Base-by-base conservation (phyloP, 1,140 invertebrate genomes). In the Galendromus occidentalis region DNA sequence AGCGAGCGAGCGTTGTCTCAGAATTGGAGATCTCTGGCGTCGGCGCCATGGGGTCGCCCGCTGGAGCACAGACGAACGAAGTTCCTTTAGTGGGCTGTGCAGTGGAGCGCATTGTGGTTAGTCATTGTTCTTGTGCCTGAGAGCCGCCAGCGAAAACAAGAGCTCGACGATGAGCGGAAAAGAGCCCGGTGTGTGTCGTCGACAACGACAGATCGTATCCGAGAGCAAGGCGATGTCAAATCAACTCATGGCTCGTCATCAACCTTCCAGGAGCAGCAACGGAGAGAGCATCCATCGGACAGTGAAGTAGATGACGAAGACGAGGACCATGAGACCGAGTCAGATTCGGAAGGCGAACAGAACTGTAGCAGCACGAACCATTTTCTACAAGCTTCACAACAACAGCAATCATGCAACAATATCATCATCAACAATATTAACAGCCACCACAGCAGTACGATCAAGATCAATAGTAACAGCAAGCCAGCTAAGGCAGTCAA, bases 401-500 rank as follows among this genome's bases (percentile, higher is more conserved):
- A 47, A 14, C 45, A 25, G 25, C 51, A 59, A 59, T 25, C 1
- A 47, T 7, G 2, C 65, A n/a, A 67, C 66, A 47, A 67, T 65
- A 44, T 18, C 9, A 20, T 51, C 65, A 64, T 22, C 51, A 25
- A 33, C 51, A 59, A 59, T 59, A 25, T 20, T 25, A 59, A 18
- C 22, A 47, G 14, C 45, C 4, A 14, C 45, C 18, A 47, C 45
- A 47, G 14, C 45, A 47, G 45, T 28, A 59, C 25, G 25, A 59
- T 17, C 22, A 59, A 59, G 25, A 59, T 29, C 20, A 47, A 47
- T 25, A 29, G 14, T 25, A 29, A 59, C 22, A 47, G 4, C 45
- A 59, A 59, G 51, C 51, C 51, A 59, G 51, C 51, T 14, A 59
- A 25, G 51, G 51, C 51, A 59, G 51, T 59, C 51, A 59, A 59